Evolutionary conservation across 1,140 invertebrate genomes (phyloP), one percentile per base, ranked within the genome.

Genomic region (Lanistes nyassanus): DNA sequence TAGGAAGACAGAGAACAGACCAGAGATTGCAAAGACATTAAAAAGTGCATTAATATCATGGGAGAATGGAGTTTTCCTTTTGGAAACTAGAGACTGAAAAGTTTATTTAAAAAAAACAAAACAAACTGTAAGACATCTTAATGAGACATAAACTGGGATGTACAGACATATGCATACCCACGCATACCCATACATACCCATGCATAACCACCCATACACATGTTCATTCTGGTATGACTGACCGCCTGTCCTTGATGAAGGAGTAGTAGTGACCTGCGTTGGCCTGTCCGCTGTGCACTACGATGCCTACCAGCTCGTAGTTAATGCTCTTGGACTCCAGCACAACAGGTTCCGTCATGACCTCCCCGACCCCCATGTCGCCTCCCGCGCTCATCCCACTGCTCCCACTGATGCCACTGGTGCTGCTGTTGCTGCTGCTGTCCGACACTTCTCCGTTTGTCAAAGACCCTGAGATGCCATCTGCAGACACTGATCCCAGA

Each of bases 281-380:
- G 21, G 98, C 97, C 90, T 99, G 97, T 3, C 98, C 97, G 86
- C 96, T 98, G 90, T 99, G 98, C 42, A 99, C 97, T 42, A 99
- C 97, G 80, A 99, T 97, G 67, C 98, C 98, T 76, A 94, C 95
- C 69, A 99, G 92, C 83, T 96, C 94, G 91, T 99, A 99, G 88
- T 96, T 95, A 68, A 96, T 98, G 69, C 81, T 83, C 42, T 75
- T 83, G 16, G 71, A 56, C 55, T 78, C 68, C 34, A 79, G 60
- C n/a, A 68, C 68, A 16, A 74, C 62, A 1, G 80, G 64, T 39
- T 79, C 77, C 34, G 75, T 65, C 29, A 53, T 42, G 11, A 71
- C 51, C 34, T 82, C 79, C 9, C 75, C 64, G 21, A 69, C 62
- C 29, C 74, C 74, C 31, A 77, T 76, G 47, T 55, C 23, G 16